Percentiles rank a stretch among this genome's conserved stretches.
Conservation (phyloP, 2,797 vertebrate genomes). For the Paramormyrops hopkinsi region DNA sequence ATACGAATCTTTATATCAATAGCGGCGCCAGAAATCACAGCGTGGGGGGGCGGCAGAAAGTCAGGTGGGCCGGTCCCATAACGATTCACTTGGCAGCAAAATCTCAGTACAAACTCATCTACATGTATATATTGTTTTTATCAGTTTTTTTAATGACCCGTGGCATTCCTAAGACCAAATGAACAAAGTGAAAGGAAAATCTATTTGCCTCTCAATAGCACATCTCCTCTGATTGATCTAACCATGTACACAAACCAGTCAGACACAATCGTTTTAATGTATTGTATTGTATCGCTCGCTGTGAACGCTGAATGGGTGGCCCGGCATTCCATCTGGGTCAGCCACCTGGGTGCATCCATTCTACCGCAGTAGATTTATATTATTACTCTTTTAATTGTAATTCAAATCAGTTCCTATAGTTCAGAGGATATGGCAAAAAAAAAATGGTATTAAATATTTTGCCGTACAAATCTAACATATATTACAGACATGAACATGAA, state of each 20-base stretch:
- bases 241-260: background rate
- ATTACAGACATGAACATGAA: background rate
- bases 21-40: background rate
- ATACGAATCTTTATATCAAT: background rate
- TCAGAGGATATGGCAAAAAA: background rate
- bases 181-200: background rate
- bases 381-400: background rate
- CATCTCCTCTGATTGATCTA: background rate
- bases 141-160: background rate
- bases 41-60: background rate
- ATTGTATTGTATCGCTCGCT: background rate
- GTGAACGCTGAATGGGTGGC: background rate
- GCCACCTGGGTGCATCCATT: background rate
- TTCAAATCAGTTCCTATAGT: background rate
- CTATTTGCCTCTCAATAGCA: background rate
- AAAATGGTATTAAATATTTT: background rate
- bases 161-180: background rate
- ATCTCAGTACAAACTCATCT: background rate
- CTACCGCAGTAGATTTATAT: background rate
- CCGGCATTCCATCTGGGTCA: background rate
- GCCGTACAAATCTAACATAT: background rate
- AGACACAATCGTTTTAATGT: background rate
- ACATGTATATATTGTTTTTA: background rate
- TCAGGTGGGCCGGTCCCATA: background rate
- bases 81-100: background rate